A percentile compares a stretch with the other conserved stretches of the same genome.
Evolutionary conservation across 2,888 invertebrate genomes (phyloP).

Genomic region (Melinaea marsaeus): DNA sequence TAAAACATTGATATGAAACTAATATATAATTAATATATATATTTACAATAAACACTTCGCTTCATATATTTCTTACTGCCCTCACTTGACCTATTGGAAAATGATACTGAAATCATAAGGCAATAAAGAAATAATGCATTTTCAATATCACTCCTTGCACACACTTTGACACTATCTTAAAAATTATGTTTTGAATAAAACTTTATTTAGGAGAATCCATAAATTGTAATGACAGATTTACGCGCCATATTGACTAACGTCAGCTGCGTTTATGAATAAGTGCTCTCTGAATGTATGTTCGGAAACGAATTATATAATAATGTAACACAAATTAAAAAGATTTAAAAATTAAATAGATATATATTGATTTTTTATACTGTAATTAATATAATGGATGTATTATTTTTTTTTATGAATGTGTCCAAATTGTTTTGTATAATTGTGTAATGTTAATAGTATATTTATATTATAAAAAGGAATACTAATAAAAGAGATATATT

Average conservation of each 20-base stretch:
- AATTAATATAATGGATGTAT: too few species aligned
- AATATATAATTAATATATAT: not conserved
- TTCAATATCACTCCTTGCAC: not conserved
- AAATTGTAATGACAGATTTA: conserved; percentile 43
- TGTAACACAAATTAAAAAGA: too few species aligned
- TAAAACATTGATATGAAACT: too few species aligned
- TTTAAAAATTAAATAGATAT: too few species aligned
- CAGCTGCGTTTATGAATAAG: conserved; percentile 41
- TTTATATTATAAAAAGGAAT: too few species aligned
- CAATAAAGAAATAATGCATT: conserved; percentile 1
- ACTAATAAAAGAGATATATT: too few species aligned
- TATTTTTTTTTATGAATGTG: too few species aligned
- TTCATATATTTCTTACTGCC: not conserved
- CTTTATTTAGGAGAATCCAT: conserved; percentile 24
- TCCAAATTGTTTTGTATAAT: too few species aligned
- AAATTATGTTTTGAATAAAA: conserved; percentile 16
- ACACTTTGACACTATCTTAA: conserved; percentile 9
- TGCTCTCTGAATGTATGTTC: conserved; percentile 38
- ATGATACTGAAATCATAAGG: not conserved
- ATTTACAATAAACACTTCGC: not conserved
- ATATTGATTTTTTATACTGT: too few species aligned
- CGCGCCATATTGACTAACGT: conserved; percentile 38
- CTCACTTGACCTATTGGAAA: conserved; percentile 4
- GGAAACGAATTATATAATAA: not conserved
- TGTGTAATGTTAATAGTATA: too few species aligned